phyloP scores from a whole-genome alignment of 2,113 vertebrate species.

The Sorex araneus region DNA sequence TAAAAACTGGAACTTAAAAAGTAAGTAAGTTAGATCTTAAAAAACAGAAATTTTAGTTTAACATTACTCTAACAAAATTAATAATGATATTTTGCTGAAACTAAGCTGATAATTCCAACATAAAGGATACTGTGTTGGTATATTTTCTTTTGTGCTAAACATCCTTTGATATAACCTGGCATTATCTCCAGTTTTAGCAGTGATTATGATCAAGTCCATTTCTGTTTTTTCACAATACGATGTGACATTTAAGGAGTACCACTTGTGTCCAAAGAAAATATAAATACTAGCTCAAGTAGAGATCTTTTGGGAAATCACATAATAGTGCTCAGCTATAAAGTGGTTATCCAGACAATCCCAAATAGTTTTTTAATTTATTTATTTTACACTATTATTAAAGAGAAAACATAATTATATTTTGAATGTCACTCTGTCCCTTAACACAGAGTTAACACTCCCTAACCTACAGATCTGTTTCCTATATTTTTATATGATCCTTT shows the following conservation, averaged over 20 bases:
- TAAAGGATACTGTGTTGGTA: background rate
- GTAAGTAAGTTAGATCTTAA: constrained; percentile 44
- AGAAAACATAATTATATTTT: constrained; percentile 50
- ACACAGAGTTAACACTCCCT: background rate
- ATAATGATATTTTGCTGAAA: constrained; percentile 54
- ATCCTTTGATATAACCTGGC: background rate
- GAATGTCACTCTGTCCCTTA: constrained; percentile 18
- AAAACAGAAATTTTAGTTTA: constrained; percentile 52
- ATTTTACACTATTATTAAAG: constrained; percentile 41
- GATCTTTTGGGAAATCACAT: constrained; percentile 34
- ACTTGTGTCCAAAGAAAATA: constrained; percentile 29
- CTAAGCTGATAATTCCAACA: constrained; percentile 20
- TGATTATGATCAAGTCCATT: constrained; percentile 51
- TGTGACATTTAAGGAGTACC: constrained; percentile 65
- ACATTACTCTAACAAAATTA: background rate
- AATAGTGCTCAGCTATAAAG: constrained; percentile 43
- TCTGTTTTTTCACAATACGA: constrained; percentile 67
- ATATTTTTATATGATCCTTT: constrained; percentile 1
- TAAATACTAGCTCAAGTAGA: constrained; percentile 51
- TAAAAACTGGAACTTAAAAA: constrained; percentile 56
- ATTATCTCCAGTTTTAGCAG: background rate
- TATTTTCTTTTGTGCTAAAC: constrained; percentile 27
- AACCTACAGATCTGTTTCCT: background rate
- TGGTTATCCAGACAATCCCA: constrained; percentile 16
- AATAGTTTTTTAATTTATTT: constrained; percentile 62